Percentiles rank a stretch among this genome's conserved stretches.
Conservation (phyloP, 2,888 invertebrate species). For the Noctua fimbriata region DNA sequence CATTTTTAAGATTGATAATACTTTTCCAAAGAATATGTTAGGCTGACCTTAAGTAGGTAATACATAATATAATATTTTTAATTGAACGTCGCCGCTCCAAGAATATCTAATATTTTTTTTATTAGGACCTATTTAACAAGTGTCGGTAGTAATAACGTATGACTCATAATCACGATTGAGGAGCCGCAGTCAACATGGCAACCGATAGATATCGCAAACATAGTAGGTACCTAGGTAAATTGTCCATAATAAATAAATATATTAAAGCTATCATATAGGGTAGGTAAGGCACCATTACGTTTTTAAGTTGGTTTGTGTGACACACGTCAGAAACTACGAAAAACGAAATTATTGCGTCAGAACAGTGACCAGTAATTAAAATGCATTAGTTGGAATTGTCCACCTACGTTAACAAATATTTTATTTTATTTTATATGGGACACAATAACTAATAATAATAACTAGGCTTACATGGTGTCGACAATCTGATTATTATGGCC, state of each 20-base stretch:
- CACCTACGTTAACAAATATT: not conserved
- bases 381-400: not conserved
- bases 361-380: not conserved
- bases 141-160: constrained; percentile 1
- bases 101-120: not conserved
- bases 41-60: not conserved
- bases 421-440: not conserved
- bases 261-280: not conserved
- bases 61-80: not conserved
- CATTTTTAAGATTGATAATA: not conserved
- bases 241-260: not conserved
- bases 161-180: constrained; percentile 14
- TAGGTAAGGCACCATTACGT: not conserved
- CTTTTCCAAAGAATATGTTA: not conserved
- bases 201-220: not conserved
- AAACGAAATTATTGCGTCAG: not conserved
- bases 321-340: not conserved
- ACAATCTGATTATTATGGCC: not conserved
- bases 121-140: constrained; percentile 9
- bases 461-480: not conserved
- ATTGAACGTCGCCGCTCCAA: not conserved
- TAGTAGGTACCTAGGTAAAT: not conserved
- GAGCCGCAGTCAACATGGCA: not conserved
- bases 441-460: constrained; percentile 2
- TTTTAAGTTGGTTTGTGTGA: not conserved